phyloP scores from a whole-genome alignment of 2,888 invertebrate species.

The Acleris cristana region DNA sequence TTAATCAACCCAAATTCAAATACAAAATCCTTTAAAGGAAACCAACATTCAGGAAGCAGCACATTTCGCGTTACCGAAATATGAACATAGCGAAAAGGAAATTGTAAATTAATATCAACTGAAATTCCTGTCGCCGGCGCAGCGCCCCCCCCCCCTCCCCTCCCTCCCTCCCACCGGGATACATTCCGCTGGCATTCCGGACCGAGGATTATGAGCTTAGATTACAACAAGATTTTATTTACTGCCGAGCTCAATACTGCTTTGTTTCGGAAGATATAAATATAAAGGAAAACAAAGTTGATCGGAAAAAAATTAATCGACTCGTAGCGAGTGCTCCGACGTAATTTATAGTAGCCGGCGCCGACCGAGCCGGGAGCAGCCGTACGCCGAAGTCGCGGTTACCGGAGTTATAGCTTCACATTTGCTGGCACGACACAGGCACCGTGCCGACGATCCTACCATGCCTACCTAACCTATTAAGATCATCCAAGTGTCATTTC shows the following conservation, averaged over 20 bases:
- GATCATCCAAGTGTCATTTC: conserved; percentile 7
- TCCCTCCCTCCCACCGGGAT: neutral
- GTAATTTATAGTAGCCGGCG: neutral
- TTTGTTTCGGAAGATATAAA: neutral
- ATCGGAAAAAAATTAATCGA: neutral
- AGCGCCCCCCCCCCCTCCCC: neutral
- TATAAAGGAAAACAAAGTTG: neutral
- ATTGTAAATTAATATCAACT: conserved; percentile 27
- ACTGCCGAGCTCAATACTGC: neutral
- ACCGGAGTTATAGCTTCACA: too few species aligned
- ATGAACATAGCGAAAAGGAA: conserved; percentile 14
- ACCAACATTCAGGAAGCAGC: neutral
- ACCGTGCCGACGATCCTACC: too few species aligned
- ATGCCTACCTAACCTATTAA: neutral
- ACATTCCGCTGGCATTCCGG: conserved; percentile 17
- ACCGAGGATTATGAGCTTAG: conserved; percentile 16
- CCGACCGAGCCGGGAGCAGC: neutral
- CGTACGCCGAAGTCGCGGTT: neutral
- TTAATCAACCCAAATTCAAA: too few species aligned
- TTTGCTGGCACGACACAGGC: too few species aligned
- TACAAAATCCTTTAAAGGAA: conserved; percentile 1
- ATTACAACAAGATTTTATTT: conserved; percentile 18
- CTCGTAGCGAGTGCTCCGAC: neutral
- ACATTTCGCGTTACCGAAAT: conserved; percentile 8
- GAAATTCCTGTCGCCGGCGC: conserved; percentile 10